Evolutionary conservation across 53 echinoderm and acorn worm species (phyloP).

Genomic region (Echinometra lucunter): DNA sequence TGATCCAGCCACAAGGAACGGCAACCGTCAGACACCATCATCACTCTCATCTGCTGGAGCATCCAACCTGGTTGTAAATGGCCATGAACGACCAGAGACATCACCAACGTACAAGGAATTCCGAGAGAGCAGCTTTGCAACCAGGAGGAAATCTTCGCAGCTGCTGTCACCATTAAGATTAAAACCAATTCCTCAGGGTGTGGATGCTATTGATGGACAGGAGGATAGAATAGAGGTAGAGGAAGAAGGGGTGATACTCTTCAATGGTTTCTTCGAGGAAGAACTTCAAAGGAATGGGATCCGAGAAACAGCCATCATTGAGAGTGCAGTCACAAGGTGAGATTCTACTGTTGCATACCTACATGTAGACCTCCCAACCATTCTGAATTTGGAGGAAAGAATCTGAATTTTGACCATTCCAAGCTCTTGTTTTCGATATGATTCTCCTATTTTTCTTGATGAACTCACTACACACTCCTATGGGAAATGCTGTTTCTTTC

Average conservation of each 20-base stretch:
- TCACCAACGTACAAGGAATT: constrained; percentile 49
- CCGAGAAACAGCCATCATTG: constrained; percentile 14
- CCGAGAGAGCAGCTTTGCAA: constrained; percentile 64
- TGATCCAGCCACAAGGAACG: not conserved
- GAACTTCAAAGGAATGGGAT: constrained; percentile 44
- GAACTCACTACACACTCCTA: no score
- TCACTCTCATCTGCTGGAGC: not conserved
- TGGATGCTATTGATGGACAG: constrained; percentile 46
- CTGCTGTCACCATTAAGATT: constrained; percentile 60
- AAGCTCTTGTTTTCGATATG: no score
- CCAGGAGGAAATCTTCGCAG: constrained; percentile 71
- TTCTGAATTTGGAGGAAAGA: no score
- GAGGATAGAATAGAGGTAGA: constrained; percentile 24
- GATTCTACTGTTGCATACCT: not conserved
- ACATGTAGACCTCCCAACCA: no score
- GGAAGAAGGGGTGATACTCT: constrained; percentile 48
- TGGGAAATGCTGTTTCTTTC: no score
- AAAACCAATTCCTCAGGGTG: not conserved
- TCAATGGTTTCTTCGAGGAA: not conserved
- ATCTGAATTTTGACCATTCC: no score
- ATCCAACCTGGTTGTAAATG: not conserved
- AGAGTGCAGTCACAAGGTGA: constrained; percentile 59
- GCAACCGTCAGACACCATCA: not conserved
- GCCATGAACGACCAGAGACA: not conserved
- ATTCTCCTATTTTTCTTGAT: no score